Base-by-base conservation (phyloP, 37 sponge, comb jelly and placozoan genomes). In the Lycopodina hypogea region DNA sequence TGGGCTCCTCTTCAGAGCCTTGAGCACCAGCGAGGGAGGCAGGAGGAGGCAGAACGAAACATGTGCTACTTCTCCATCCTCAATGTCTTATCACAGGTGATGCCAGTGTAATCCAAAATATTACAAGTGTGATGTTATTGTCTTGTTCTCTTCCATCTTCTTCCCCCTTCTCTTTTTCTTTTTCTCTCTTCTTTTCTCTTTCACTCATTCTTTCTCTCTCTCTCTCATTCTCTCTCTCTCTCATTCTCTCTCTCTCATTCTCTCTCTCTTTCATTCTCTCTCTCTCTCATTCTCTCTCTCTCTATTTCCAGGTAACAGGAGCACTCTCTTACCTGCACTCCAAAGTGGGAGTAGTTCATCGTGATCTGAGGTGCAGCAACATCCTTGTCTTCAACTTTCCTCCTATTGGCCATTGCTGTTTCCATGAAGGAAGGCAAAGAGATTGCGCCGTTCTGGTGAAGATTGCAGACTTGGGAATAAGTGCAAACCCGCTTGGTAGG, bases 1-100 rank as follows among this genome's bases (percentile, higher is more conserved):
- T 86, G 87, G 91, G 91, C 91, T n/a, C 90, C 90, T 2, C n/a
- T 53, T 52, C 68, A 60, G 68, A 90, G 86, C 52, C 65, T 90
- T 34, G 86, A 90, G 64, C 77, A 77, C 38, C 36, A 71, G 6
- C 51, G 82, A 22, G 8, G 59, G 52, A 22, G 0, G 40, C 71
- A 87, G 38, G 48, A 11, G 0, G 18, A 64, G 39, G 19, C 24
- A 1, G 19, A 23, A 0, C 22, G 12, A 8, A 42, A 23, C 50
- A 55, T 87, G 22, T 87, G 88, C 50, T 60, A 77, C 0, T 50
- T 71, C 19, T 58, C 78, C 29, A 59, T 81, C 21, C 69, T 71
- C 53, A 60, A 62, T 18, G 72, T 72, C 0, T 48, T 87, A 2
- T 26, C 81, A 23, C 88, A 87, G 78, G 88, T 87, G 48, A 45